These are phyloP conservation scores for Drosophila jambulina DNA, from an alignment of 1,140 invertebrate species.

Conservation along the genomic window DNA sequence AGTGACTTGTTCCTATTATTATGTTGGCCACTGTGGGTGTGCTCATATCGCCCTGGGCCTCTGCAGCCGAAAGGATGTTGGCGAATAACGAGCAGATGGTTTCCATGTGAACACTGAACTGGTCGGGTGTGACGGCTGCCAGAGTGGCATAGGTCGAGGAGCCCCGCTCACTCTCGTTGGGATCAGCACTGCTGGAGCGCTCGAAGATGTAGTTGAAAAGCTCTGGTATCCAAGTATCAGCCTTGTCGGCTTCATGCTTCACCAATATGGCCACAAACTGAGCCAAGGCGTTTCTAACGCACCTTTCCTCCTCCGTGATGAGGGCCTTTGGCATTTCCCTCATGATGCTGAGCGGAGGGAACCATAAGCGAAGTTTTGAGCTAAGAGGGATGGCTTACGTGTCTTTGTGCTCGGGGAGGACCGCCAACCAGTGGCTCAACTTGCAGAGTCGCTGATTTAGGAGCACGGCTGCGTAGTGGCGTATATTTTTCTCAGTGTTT, in stretches of 20 bases:
- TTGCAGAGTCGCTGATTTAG: slow-evolving; percentile 88
- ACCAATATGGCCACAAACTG: slow-evolving; percentile 89
- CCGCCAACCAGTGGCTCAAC: slow-evolving; percentile 87
- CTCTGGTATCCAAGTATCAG: slow-evolving; percentile 88
- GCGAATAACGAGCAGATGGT: slow-evolving; percentile 70
- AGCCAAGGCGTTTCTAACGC: slow-evolving; percentile 88
- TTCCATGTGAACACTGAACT: slow-evolving; percentile 77
- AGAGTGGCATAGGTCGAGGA: slow-evolving; percentile 72
- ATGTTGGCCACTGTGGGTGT: slow-evolving; percentile 71
- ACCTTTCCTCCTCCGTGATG: slow-evolving; percentile 87
- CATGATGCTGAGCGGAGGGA: slow-evolving; percentile 86
- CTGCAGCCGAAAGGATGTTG: slow-evolving; percentile 52
- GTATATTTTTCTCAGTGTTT: slow-evolving; percentile 87
- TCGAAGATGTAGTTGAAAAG: slow-evolving; percentile 88
- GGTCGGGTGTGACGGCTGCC: slow-evolving; percentile 74
- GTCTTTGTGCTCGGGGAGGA: slow-evolving; percentile 86
- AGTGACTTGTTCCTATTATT: slow-evolving; percentile 59
- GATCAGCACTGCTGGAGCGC: slow-evolving; percentile 59
- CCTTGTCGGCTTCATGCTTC: slow-evolving; percentile 89
- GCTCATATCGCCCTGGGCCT: slow-evolving; percentile 59
- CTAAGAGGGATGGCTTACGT: slow-evolving; percentile 75
- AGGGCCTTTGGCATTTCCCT: slow-evolving; percentile 87
- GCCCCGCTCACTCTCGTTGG: slow-evolving; percentile 74
- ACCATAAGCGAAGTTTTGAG: neutral
- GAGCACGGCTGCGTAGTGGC: slow-evolving; percentile 89